Evolutionary conservation across 2,888 invertebrate genomes (phyloP), one percentile per base, ranked within the genome.

Genomic region (Metellina segmentata): DNA sequence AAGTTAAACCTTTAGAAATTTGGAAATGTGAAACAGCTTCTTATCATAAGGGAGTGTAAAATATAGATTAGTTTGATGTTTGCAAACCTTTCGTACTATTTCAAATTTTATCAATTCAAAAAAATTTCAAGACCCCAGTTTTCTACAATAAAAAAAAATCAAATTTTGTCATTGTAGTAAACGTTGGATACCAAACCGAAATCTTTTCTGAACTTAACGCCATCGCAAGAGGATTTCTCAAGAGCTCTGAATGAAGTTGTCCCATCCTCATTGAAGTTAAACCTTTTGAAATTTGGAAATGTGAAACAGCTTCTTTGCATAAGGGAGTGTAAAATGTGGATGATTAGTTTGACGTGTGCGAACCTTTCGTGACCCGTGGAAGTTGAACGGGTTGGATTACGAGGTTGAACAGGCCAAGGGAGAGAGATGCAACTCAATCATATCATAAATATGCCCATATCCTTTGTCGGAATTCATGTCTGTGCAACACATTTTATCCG

Each of bases 331-430:
- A 49, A 77, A 49, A 77, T 70, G 1, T 49, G 70, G 69, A 11
- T 48, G 77, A 77, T 51, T 51, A 51, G 77, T 49, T 49, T 77
- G 77, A 77, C 77, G n/a, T 81, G 13, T 20, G 34, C 13, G 20
- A 49, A 77, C 20, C 53, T 81, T 11, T 53, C 20, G 11, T 82
- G 70, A 82, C 70, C 81, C 34, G n/a, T 70, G 20, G 16, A 49
- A 48, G 34, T 70, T 69, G 48, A 49, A n/a, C 53, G 52, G 52
- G 52, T 20, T 53, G 61, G 70, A 82, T 82, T 69, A 82, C 19
- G 70, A 81, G 81, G 77, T 51, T n/a, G 34, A 48, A 48, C 49
- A 51, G 77, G 81, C 81, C 81, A 81, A 81, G 81, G 81, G 52
- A 78, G 53, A 61, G n/a, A 19, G 8, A 53, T 7, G 77, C 69